A percentile compares a stretch with the other conserved stretches of the same genome.
phyloP scores from a whole-genome alignment of 2,888 invertebrate species.

The Phania funesta region DNA sequence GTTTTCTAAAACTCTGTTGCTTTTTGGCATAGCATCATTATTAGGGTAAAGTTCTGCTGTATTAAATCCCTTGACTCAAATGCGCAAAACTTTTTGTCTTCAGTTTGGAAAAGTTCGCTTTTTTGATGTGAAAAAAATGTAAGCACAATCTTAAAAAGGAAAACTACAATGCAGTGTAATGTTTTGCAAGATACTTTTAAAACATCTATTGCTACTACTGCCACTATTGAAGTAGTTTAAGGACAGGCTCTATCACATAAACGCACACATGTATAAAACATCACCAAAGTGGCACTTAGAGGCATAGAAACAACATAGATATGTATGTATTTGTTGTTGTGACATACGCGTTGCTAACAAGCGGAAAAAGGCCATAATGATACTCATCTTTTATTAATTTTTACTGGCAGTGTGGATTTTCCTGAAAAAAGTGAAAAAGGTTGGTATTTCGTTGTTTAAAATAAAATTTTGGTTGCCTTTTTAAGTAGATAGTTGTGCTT shows the following conservation, averaged over 20 bases:
- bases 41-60: constrained; percentile 8
- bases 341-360: constrained; percentile 35
- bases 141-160: constrained; percentile 16
- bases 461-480: too few species aligned
- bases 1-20: neutral
- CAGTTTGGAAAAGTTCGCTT: neutral
- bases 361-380: constrained; percentile 70
- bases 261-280: constrained; percentile 4
- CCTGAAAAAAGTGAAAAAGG: neutral
- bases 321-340: constrained; percentile 29
- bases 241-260: neutral
- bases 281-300: constrained; percentile 58
- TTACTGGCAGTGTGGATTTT: constrained; percentile 14
- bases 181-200: constrained; percentile 1
- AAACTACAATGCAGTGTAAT: constrained; percentile 20
- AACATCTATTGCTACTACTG: neutral
- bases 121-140: neutral
- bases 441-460: neutral
- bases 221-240: constrained; percentile 19
- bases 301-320: constrained; percentile 57
- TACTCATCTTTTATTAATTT: constrained; percentile 78
- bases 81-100: constrained; percentile 2
- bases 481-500: too few species aligned
- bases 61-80: constrained; percentile 32
- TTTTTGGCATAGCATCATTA: constrained; percentile 5